phyloP scores from a whole-genome alignment of 2,888 invertebrate genomes.

The Pyralis farinalis region DNA sequence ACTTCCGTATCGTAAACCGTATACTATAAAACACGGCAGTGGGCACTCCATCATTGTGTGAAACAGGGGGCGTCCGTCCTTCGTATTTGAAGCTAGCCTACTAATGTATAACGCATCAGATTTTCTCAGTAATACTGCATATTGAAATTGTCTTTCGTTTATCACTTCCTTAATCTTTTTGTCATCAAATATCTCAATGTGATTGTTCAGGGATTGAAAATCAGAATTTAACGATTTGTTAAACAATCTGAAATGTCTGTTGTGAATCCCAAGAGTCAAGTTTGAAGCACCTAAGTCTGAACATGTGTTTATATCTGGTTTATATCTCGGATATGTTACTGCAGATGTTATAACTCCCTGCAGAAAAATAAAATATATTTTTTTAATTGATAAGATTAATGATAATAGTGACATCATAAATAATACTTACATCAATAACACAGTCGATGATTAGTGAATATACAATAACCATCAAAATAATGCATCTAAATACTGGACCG shows the following conservation, averaged over 20 bases:
- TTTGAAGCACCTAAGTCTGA: conserved; percentile 43
- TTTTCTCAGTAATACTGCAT: conserved; percentile 72
- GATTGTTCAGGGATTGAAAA: conserved; percentile 38
- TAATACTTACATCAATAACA: conserved; percentile 65
- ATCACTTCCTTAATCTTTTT: conserved; percentile 51
- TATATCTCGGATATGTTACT: conserved; percentile 58
- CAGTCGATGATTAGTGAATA: conserved; percentile 68
- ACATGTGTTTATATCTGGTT: conserved; percentile 47
- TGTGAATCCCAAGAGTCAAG: conserved; percentile 57
- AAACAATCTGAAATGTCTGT: conserved; percentile 48
- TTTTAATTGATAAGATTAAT: not conserved
- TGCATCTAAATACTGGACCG: conserved; percentile 54
- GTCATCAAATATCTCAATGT: conserved; percentile 58
- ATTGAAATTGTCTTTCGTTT: conserved; percentile 56
- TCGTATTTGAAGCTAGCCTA: conserved; percentile 44
- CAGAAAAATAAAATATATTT: conserved; percentile 26
- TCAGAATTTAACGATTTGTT: conserved; percentile 45
- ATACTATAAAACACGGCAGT: conserved; percentile 78
- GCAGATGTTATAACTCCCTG: conserved; percentile 68
- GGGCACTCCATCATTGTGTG: conserved; percentile 75
- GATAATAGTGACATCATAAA: not conserved
- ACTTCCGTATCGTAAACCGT: conserved; percentile 80
- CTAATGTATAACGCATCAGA: conserved; percentile 55
- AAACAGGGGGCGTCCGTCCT: conserved; percentile 64
- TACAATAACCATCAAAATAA: conserved; percentile 49